Base-by-base conservation (phyloP, 2,888 invertebrate species). In the Lasiommata megera region DNA sequence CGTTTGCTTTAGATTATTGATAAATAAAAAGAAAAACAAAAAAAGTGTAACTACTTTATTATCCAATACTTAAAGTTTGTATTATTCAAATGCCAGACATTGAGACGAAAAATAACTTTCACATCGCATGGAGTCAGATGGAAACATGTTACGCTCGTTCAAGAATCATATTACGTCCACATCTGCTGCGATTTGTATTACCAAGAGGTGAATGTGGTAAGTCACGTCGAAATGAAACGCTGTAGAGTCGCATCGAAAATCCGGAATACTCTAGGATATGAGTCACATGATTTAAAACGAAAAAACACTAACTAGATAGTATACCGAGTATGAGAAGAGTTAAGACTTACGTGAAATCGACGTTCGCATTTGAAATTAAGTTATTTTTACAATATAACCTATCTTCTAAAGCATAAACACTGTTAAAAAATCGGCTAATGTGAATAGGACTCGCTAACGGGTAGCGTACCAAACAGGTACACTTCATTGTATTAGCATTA, bases 111-210 rank as follows among this genome's bases (percentile, higher is more conserved):
- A 51, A 50, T 37, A 41, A 16, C 17, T 48, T 40, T 23, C 12
- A 50, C 31, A 23, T 41, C 18, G 38, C 41, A 57, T 36, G 12
- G 38, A 64, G 56, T 63, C 62, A 56, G 61, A 62, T 61, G 60
- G 62, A 58, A 63, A 59, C 60, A 44, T 50, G 57, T 43, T 63
- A 57, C 53, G 57, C 63, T 58, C 56, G 40, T 62, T 62, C 47
- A 16, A 58, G 47, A 56, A 51, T 61, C 43, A 58, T 56, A 58
- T 58, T 48, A 58, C 48, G 53, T 46, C 28, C 53, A 50, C 53
- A 54, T 58, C 36, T 56, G 56, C 48, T 61, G 40, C 53, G 17
- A 46, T 56, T 61, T 40, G 14, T 58, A 54, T 54, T 46, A 31
- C 58, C 44, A 46, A 54, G 44, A 46, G 36, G 55, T 53, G 36